Evolutionary conservation across 2,113 vertebrate genomes (phyloP).

Genomic region (Cebidichthys violaceus): DNA sequence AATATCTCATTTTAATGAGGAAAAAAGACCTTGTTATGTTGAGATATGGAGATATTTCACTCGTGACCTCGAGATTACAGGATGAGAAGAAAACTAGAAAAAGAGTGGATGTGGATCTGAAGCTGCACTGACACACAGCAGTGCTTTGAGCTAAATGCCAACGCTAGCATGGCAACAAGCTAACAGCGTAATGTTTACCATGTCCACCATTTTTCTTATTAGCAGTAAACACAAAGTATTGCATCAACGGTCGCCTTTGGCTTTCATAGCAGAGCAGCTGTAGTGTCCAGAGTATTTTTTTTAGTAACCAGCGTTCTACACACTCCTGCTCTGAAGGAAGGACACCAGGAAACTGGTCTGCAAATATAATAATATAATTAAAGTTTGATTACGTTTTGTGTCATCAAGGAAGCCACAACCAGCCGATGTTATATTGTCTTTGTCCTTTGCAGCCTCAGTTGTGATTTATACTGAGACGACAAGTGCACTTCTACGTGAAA

Average conservation of each 20-base stretch:
- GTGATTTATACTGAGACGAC: background rate
- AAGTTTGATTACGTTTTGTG: background rate
- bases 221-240: background rate
- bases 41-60: background rate
- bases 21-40: background rate
- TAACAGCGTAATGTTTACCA: background rate
- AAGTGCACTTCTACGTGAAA: background rate
- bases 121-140: background rate
- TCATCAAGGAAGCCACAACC: background rate
- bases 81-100: slow-evolving; percentile 6
- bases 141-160: background rate
- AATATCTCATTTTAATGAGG: background rate
- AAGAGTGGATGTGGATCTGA: background rate
- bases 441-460: background rate
- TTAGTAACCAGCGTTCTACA: too few species aligned
- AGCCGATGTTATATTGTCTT: background rate
- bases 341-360: background rate
- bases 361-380: background rate
- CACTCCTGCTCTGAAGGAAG: background rate
- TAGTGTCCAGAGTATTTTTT: too few species aligned
- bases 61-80: background rate
- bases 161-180: too few species aligned
- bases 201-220: background rate
- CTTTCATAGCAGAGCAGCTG: background rate
- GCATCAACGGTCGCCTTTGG: background rate